A percentile compares a stretch with the other conserved stretches of the same genome.
These are phyloP conservation scores for Catocala fraxini DNA, from an alignment of 2,888 invertebrate species.

Conservation along the genomic window DNA sequence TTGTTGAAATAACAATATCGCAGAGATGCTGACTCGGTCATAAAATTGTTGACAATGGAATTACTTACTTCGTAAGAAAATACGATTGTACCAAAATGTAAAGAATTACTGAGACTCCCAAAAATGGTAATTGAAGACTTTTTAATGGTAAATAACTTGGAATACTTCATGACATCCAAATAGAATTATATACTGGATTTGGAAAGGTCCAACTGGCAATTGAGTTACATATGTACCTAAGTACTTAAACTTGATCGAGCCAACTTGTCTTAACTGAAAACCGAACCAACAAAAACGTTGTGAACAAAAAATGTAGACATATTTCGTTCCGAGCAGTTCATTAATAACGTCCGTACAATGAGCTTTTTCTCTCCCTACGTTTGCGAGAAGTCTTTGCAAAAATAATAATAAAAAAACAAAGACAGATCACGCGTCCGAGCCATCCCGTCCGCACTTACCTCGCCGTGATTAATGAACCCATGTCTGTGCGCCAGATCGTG, in stretches of 20 bases:
- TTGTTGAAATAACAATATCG: not conserved
- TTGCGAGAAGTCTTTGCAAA: slow-evolving; percentile 21
- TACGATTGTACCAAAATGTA: not conserved
- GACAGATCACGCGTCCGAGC: slow-evolving; percentile 42
- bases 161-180: no score
- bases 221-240: not conserved
- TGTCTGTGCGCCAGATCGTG: slow-evolving; percentile 80
- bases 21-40: not conserved
- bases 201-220: no score
- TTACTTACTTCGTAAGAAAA: not conserved
- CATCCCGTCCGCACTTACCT: slow-evolving; percentile 68
- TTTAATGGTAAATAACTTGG: no score
- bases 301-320: slow-evolving; percentile 22
- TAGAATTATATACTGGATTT: no score
- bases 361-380: slow-evolving; percentile 31
- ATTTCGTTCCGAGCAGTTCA: slow-evolving; percentile 35
- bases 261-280: slow-evolving; percentile 7
- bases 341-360: slow-evolving; percentile 43
- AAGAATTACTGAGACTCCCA: not conserved
- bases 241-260: not conserved
- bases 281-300: slow-evolving; percentile 8
- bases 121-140: no score
- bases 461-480: slow-evolving; percentile 83
- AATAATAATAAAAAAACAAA: slow-evolving; percentile 40
- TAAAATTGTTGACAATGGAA: not conserved